Evolutionary conservation across 1,140 invertebrate genomes (phyloP), one percentile per base, ranked within the genome.

Genomic region (Diuraphis noxia): DNA sequence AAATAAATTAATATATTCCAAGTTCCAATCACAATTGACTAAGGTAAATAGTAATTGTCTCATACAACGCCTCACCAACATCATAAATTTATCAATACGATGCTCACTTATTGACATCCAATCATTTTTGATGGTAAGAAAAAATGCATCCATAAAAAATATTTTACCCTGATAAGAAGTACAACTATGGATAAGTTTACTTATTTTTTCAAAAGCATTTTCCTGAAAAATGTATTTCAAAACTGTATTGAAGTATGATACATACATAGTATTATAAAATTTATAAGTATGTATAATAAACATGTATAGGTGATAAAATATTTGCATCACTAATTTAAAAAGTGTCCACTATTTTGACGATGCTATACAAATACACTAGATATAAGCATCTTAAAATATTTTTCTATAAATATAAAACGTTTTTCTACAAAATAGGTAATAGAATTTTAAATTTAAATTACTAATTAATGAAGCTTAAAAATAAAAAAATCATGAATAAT

Each of bases 101-200:
- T 96, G 97, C 92, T 96, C 95, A 94, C 99, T 98, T 92, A 99
- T 97, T 10, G 97, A 96, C 93, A 96, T 96, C 98, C 98, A 99
- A 94, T 99, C 97, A 21, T 95, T 95, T 0, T 95, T 95, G 93
- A 98, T 95, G 5, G 97, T 97, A 92, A 95, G 94, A 85, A 98
- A 95, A 90, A 97, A 97, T 88, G 96, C 96, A 92, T 96, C 95
- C 41, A 96, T 96, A 94, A 98, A 98, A 40, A 96, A 93, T 81
- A 97, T 92, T 46, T 96, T 95, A 79, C 95, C 93, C 3, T 95
- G 94, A n/a, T 95, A 94, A 0, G 95, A 94, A 0, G 93, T 92
- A 92, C 98, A 96, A 89, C 95, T 95, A 93, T 97, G 96, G 56
- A 98, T 94, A 81, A 98, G 94, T 92, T 95, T 94, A 23, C 96